Percentiles rank a stretch among this genome's conserved stretches.
Evolutionary conservation across 2,888 invertebrate species (phyloP).

Genomic region (Lissocephala sabroskyi): DNA sequence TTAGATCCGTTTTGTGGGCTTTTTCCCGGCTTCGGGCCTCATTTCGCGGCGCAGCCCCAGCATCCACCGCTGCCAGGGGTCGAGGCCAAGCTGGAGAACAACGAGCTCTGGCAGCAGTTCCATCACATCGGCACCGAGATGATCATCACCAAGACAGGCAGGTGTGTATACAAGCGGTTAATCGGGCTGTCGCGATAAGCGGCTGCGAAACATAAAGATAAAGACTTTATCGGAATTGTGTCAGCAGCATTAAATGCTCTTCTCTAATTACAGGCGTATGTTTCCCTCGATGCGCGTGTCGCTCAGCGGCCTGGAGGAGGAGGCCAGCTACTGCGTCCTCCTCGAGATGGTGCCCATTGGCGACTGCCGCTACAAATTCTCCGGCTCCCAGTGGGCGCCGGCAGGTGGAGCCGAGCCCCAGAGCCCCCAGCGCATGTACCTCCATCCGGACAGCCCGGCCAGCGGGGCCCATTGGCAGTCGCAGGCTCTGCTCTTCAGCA

Average conservation of each 20-base stretch:
- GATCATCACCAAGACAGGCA: slow-evolving; percentile 85
- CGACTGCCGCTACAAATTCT: slow-evolving; percentile 85
- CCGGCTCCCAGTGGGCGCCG: slow-evolving; percentile 86
- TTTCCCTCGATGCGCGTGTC: slow-evolving; percentile 88
- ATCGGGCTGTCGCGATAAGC: slow-evolving; percentile 38
- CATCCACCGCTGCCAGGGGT: slow-evolving; percentile 63
- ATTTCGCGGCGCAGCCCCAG: slow-evolving; percentile 52
- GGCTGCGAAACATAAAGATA: too few species aligned
- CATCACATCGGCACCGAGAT: slow-evolving; percentile 82
- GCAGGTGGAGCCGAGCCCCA: slow-evolving; percentile 90
- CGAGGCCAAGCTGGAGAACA: slow-evolving; percentile 77
- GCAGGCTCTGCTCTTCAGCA: slow-evolving; percentile 84
- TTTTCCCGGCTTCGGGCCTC: slow-evolving; percentile 54
- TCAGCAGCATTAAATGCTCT: slow-evolving; percentile 4
- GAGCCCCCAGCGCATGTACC: slow-evolving; percentile 81
- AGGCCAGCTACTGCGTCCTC: slow-evolving; percentile 84
- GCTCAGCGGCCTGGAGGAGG: slow-evolving; percentile 83
- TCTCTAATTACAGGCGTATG: slow-evolving; percentile 82
- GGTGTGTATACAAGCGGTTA: slow-evolving; percentile 77
- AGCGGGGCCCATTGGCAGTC: slow-evolving; percentile 89
- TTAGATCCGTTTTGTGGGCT: slow-evolving; percentile 66
- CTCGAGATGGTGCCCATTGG: slow-evolving; percentile 84
- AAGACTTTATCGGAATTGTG: too few species aligned
- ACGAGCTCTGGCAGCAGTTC: slow-evolving; percentile 81
- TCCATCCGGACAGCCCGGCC: slow-evolving; percentile 90